phyloP scores from a whole-genome alignment of 2,113 vertebrate genomes.

The Callionymus lyra region DNA sequence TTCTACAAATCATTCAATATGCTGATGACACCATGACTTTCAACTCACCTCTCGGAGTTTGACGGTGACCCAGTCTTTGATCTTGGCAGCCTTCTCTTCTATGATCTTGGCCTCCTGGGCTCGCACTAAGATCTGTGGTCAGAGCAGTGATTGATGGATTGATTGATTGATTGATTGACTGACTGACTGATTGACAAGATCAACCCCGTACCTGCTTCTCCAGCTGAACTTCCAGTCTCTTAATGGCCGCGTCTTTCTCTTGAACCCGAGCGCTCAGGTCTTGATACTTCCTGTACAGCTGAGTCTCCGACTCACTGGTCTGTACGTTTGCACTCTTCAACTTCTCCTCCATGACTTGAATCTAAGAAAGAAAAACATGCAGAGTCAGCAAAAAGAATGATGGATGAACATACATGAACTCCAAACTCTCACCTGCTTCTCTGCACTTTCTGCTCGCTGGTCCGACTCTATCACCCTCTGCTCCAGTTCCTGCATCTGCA shows the following conservation, averaged over 20 bases:
- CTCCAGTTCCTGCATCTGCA: constrained; percentile 90
- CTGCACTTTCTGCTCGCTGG: constrained; percentile 80
- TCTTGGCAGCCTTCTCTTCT: constrained; percentile 92
- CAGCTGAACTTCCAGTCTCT: constrained; percentile 72
- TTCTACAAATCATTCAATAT: too few relatives aligned
- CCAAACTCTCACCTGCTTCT: constrained; percentile 78
- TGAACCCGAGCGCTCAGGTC: constrained; percentile 68
- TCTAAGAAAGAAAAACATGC: constrained; percentile 50
- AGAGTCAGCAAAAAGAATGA: too few relatives aligned
- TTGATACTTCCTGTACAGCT: constrained; percentile 69
- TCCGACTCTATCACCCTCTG: constrained; percentile 84
- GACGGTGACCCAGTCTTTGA: constrained; percentile 92
- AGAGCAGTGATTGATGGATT: constrained; percentile 9
- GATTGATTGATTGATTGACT: constrained; percentile 19
- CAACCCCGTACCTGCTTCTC: constrained; percentile 73
- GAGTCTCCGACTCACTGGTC: constrained; percentile 69
- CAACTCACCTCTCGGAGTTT: constrained; percentile 80
- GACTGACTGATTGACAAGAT: constrained; percentile 1
- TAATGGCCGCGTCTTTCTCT: constrained; percentile 73
- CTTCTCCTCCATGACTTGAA: constrained; percentile 79
- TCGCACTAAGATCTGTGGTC: constrained; percentile 76
- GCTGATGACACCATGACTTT: too few relatives aligned
- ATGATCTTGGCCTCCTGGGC: constrained; percentile 85
- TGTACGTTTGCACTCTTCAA: constrained; percentile 71
- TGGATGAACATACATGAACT: too few relatives aligned